Evolutionary conservation across 2,797 vertebrate species (phyloP).

Genomic region (Rhadinocentrus ornatus): DNA sequence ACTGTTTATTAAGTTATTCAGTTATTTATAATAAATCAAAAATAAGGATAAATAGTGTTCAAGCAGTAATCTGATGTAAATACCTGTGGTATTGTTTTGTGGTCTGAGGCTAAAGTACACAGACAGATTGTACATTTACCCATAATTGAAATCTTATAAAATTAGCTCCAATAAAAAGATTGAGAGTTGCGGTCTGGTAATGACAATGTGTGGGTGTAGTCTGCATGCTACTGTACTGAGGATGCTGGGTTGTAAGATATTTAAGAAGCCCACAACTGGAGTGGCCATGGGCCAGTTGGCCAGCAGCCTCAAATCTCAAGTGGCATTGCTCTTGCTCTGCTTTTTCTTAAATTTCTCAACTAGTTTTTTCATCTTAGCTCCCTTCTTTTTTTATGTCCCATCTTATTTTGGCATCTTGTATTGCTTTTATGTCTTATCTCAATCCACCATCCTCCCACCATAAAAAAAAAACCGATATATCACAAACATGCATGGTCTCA

Average conservation of each 20-base stretch:
- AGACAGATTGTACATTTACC: slow-evolving; percentile 15
- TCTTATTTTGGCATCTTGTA: slow-evolving; percentile 25
- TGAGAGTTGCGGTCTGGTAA: slow-evolving; percentile 57
- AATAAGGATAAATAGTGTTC: background rate
- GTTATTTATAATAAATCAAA: background rate
- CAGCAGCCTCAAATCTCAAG: slow-evolving; percentile 33
- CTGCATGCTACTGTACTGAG: slow-evolving; percentile 40
- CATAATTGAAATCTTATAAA: slow-evolving; percentile 43
- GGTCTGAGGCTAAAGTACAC: slow-evolving; percentile 15
- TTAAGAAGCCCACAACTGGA: slow-evolving; percentile 63
- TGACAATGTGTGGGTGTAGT: slow-evolving; percentile 48
- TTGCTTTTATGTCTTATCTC: slow-evolving; percentile 17
- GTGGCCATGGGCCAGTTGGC: slow-evolving; percentile 60
- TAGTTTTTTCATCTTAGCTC: slow-evolving; percentile 8
- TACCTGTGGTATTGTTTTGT: slow-evolving; percentile 8
- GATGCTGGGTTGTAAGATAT: slow-evolving; percentile 54
- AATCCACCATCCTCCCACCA: slow-evolving; percentile 13
- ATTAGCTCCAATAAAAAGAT: slow-evolving; percentile 44
- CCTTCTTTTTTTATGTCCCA: background rate
- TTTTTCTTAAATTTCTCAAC: background rate
- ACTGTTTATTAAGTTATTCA: background rate
- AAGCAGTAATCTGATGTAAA: background rate
- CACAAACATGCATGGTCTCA: slow-evolving; percentile 1
- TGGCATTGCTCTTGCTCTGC: slow-evolving; percentile 7
- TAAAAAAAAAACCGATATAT: background rate